Conservation (phyloP, 2,113 vertebrate species). For the Megaleporinus macrocephalus region DNA sequence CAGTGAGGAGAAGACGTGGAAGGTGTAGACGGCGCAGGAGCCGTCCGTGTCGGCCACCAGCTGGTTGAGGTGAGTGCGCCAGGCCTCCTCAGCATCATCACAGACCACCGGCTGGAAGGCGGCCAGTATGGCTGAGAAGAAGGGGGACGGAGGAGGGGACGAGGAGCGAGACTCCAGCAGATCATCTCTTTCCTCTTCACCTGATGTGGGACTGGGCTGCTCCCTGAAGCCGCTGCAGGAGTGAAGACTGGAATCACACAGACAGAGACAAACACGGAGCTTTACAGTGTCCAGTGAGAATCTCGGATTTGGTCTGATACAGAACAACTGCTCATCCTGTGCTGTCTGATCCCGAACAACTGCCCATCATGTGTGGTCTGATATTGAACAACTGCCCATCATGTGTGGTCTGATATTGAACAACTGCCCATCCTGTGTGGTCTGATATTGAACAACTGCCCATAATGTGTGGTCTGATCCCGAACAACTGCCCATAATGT, state of each 20-base stretch:
- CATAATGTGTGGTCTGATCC: too few species aligned
- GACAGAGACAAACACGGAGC: neutral
- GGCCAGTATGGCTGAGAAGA: conserved; percentile 95
- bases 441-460: too few species aligned
- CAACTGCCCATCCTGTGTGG: too few species aligned
- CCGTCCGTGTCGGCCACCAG: conserved; percentile 94
- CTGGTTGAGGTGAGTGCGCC: conserved; percentile 95
- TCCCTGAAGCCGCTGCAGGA: conserved; percentile 21
- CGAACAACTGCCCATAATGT: too few species aligned
- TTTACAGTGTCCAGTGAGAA: neutral
- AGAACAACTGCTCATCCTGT: too few species aligned
- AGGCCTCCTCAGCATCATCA: conserved; percentile 89
- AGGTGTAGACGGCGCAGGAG: conserved; percentile 96
- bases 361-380: too few species aligned
- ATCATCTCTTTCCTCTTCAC: conserved; percentile 83
- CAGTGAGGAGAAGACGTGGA: conserved; percentile 97
- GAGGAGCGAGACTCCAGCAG: conserved; percentile 70
- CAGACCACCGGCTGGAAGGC: conserved; percentile 92
- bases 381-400: too few species aligned
- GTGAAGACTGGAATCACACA: neutral
- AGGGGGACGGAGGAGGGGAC: conserved; percentile 87
- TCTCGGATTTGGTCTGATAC: too few species aligned
- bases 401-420: too few species aligned
- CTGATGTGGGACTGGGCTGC: conserved; percentile 71
- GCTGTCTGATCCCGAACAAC: too few species aligned